phyloP scores from a whole-genome alignment of 2,797 vertebrate genomes.

The Notamacropus eugenii region DNA sequence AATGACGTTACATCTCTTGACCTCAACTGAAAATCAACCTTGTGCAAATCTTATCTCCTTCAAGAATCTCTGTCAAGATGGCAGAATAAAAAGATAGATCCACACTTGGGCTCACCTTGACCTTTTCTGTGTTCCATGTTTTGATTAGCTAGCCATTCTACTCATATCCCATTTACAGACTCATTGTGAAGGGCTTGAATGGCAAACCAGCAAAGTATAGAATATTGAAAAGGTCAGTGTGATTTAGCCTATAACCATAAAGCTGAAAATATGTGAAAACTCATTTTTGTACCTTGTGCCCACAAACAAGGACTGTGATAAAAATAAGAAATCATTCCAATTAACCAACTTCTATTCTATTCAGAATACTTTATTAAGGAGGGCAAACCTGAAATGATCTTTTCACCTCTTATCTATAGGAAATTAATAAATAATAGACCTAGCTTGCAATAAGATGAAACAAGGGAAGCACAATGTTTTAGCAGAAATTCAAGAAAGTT shows the following conservation, averaged over 20 bases:
- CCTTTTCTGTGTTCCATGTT: constrained; percentile 80
- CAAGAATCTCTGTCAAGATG: constrained; percentile 54
- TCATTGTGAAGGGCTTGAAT: constrained; percentile 71
- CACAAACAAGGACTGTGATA: constrained; percentile 61
- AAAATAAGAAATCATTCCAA: constrained; percentile 74
- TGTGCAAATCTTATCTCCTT: constrained; percentile 52
- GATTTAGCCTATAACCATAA: constrained; percentile 76
- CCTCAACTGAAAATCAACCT: not conserved
- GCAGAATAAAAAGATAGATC: constrained; percentile 57
- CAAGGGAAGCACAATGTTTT: constrained; percentile 18
- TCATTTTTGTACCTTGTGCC: constrained; percentile 74
- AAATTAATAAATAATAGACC: constrained; percentile 63
- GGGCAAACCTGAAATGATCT: constrained; percentile 67
- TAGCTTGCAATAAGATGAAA: constrained; percentile 73
- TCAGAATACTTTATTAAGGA: constrained; percentile 27
- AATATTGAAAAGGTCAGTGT: constrained; percentile 83
- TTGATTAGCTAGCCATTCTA: constrained; percentile 75
- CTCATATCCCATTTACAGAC: constrained; percentile 69
- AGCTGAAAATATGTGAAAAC: constrained; percentile 68
- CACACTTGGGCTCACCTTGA: constrained; percentile 68
- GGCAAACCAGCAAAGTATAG: constrained; percentile 64
- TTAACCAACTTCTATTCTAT: constrained; percentile 76
- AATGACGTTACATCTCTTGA: constrained; percentile 43
- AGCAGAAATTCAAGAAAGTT: rapidly evolving
- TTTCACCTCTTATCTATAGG: constrained; percentile 66